Base-by-base conservation (phyloP, 1,140 invertebrate genomes). In the Drosophila lowei region DNA sequence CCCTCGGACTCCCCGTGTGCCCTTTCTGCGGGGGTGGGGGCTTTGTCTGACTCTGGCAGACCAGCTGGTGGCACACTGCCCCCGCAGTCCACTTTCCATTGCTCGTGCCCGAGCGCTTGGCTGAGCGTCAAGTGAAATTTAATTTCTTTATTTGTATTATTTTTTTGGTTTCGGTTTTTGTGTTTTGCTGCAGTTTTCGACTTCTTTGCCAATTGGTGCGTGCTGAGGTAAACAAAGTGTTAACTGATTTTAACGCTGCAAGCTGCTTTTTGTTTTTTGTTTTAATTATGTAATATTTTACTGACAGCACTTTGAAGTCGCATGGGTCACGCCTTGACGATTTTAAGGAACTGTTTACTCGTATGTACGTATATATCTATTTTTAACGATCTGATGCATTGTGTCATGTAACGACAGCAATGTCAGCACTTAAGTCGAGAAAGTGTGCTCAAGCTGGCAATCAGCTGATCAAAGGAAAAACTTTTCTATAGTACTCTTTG, bases 181-280 rank as follows among this genome's bases (percentile, higher is more conserved):
- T 28, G 6, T 50, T 54, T 70, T 56, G 34, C 25, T 60, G 68
- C 60, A 70, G 13, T 67, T 72, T 73, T 77, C 50, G 72, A 18
- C 68, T 77, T 86, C 44, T 66, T 80, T 80, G 73, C 72, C 81
- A 85, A 80, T 66, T 77, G 72, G 76, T 85, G 80, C 80, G 72
- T 76, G 65, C 44, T 65, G 59, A 48, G 50, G 48, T 66, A 52
- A 79, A 61, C 72, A 67, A 80, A 59, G 63, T 80, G 64, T 86
- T 85, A 80, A 72, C 72, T 77, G 61, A 50, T 47, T 61, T 80
- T 46, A 56, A 23, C 64, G 16, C 30, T 47, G 49, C 57, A 38
- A 53, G 55, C 16, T 18, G 4, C 43, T 42, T 25, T 44, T 44
- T 34, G n/a, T 46, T 16, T 42, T 25, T 42, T 47, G 43, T 34